Percentiles rank a stretch among this genome's conserved stretches.
Conservation (phyloP, 2,888 invertebrate species). For the Drosophila quasianomalipes region DNA sequence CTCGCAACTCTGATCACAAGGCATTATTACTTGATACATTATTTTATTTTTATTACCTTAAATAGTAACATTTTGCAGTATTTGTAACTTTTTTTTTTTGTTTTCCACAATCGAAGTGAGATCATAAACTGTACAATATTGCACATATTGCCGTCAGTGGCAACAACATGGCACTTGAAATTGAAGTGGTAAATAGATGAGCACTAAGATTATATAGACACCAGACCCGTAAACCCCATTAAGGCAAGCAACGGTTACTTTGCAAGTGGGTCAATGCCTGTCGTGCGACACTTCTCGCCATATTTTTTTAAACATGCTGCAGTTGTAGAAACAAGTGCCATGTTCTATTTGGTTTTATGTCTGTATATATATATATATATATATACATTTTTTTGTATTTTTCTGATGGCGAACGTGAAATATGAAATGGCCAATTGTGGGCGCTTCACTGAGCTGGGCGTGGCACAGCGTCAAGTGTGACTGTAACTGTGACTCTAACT, state of each 20-base stretch:
- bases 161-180: conserved; percentile 7
- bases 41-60: not conserved
- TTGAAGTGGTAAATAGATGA: conserved; percentile 50
- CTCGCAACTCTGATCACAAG: not conserved
- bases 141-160: conserved; percentile 2
- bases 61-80: not conserved
- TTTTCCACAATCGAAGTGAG: not conserved
- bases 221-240: conserved; percentile 14
- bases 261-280: conserved; percentile 29
- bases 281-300: conserved; percentile 18
- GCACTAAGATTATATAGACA: conserved; percentile 43
- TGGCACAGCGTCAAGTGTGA: conserved; percentile 6
- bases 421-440: conserved; percentile 52
- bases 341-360: not conserved
- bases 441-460: conserved; percentile 7
- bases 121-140: not conserved
- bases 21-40: not conserved
- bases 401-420: conserved; percentile 42
- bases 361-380: too few relatives aligned
- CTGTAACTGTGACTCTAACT: conserved; percentile 8
- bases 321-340: conserved; percentile 15
- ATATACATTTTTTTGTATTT: not conserved
- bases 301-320: conserved; percentile 22
- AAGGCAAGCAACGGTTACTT: not conserved
- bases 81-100: not conserved